Conservation (phyloP, 2,888 invertebrate species). For the Ellobium chinense region DNA sequence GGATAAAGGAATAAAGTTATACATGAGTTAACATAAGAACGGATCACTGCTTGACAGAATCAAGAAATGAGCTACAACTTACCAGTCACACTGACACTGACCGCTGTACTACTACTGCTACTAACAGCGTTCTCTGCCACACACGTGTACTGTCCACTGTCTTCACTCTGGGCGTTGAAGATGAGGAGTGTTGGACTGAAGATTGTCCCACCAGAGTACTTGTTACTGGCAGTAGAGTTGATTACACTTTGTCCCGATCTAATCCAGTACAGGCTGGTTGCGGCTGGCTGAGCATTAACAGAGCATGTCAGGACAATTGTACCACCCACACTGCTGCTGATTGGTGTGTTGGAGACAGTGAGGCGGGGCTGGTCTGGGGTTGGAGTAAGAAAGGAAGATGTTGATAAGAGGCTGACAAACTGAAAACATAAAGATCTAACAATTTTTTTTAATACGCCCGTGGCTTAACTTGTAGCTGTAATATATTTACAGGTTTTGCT, state of each 20-base stretch:
- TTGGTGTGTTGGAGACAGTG: slow-evolving; percentile 22
- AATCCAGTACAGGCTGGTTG: slow-evolving; percentile 41
- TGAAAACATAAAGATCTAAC: no score
- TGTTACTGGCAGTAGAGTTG: not conserved
- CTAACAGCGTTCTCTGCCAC: slow-evolving; percentile 30
- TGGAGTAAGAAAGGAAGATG: no score
- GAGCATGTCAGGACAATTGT: slow-evolving; percentile 47
- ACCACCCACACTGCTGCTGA: slow-evolving; percentile 36
- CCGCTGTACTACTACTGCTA: not conserved
- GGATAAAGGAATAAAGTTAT: no score
- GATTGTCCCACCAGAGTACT: slow-evolving; percentile 42
- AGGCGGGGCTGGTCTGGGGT: slow-evolving; percentile 35
- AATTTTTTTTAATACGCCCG: no score
- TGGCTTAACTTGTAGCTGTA: no score
- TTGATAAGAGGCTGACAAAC: no score
- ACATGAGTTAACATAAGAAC: no score
- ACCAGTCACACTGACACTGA: not conserved
- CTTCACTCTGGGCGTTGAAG: slow-evolving; percentile 32
- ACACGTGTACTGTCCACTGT: slow-evolving; percentile 48
- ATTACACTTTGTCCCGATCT: not conserved
- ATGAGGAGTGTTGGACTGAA: slow-evolving; percentile 45
- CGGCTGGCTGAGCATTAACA: slow-evolving; percentile 41
- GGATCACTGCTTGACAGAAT: no score
- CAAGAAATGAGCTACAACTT: no score
- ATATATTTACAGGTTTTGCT: no score